phyloP scores from a whole-genome alignment of 2,888 invertebrate genomes.

The Chrysodeixis includens region DNA sequence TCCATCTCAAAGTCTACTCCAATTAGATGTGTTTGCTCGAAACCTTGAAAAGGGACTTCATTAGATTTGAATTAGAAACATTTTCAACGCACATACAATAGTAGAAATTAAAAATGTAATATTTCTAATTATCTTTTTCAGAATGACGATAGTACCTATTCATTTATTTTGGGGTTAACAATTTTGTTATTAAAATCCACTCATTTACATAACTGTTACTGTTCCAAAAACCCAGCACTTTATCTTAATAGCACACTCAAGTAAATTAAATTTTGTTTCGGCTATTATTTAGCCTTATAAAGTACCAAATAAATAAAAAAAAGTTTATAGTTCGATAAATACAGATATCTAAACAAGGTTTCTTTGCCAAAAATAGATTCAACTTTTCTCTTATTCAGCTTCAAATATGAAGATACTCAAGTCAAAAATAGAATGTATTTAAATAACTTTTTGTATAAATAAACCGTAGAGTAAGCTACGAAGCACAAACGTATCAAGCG shows the following conservation, averaged over 20 bases:
- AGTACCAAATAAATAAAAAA: neutral
- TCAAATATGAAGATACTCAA: neutral
- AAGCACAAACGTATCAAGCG: neutral
- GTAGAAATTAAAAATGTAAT: too few species aligned
- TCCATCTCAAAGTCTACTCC: neutral
- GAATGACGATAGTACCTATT: too few species aligned
- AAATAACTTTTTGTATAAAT: neutral
- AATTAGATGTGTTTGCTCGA: slow-evolving; percentile 6
- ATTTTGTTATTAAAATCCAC: neutral
- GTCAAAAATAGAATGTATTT: slow-evolving; percentile 4
- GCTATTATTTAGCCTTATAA: neutral
- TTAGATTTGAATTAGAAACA: neutral
- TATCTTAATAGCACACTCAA: neutral
- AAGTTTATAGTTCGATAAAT: neutral
- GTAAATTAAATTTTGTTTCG: neutral
- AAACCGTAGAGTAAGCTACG: neutral
- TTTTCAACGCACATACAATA: neutral
- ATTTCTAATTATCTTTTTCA: too few species aligned
- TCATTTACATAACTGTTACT: neutral
- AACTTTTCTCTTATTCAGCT: neutral
- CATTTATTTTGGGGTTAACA: too few species aligned
- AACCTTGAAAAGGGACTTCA: neutral
- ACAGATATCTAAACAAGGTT: neutral
- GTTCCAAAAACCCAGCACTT: too few species aligned
- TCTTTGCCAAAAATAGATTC: neutral